phyloP scores from a whole-genome alignment of 2,113 vertebrate genomes.

The Rafetus swinhoei region DNA sequence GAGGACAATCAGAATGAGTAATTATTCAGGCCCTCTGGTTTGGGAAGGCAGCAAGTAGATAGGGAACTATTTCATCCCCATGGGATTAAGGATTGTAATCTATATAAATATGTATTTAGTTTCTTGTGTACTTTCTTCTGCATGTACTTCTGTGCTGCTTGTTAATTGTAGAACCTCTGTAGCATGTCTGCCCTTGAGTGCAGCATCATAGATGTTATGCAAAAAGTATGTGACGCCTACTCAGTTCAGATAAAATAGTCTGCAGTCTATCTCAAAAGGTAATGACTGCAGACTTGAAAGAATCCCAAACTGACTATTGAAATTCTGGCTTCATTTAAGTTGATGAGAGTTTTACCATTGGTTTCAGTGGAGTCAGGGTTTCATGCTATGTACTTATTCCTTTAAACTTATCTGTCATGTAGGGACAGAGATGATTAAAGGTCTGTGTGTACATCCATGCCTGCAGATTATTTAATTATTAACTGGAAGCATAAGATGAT shows the following conservation, averaged over 20 bases:
- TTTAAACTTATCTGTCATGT: not conserved
- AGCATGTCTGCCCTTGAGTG: not conserved
- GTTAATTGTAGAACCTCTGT: not conserved
- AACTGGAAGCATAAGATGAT: not conserved
- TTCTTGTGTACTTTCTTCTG: not conserved
- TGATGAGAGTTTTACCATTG: too few species aligned
- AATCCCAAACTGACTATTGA: too few species aligned
- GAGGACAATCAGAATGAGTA: conserved; percentile 1
- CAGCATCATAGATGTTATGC: not conserved
- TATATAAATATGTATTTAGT: conserved; percentile 36
- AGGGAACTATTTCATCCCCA: conserved; percentile 60
- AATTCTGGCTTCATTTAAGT: too few species aligned
- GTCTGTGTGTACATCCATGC: not conserved
- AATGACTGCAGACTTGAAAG: not conserved
- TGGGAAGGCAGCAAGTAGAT: conserved; percentile 32
- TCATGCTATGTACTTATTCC: not conserved
- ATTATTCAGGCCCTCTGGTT: conserved; percentile 5
- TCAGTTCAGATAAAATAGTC: not conserved
- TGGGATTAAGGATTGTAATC: conserved; percentile 67
- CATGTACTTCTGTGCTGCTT: conserved; percentile 25
- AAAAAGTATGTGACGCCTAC: not conserved
- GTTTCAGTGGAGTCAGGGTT: too few species aligned
- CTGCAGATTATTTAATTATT: not conserved
- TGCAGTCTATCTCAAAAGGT: not conserved
- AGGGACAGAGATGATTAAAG: not conserved